These are phyloP conservation scores for Ochropleura plecta DNA, from an alignment of 2,888 invertebrate genomes.

Conservation along the genomic window DNA sequence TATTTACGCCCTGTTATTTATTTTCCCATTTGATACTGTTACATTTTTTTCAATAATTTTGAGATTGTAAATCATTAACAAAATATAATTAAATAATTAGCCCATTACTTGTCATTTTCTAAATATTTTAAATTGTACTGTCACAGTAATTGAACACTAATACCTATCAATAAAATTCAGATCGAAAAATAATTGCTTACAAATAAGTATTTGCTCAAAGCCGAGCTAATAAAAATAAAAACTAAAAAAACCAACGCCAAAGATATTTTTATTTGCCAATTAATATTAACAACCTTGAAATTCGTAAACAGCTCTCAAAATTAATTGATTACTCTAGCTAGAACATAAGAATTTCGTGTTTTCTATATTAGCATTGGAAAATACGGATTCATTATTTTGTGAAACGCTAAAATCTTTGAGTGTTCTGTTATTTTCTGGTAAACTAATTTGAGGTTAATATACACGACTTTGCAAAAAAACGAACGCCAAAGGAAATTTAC, in stretches of 20 bases:
- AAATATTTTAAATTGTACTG: background rate
- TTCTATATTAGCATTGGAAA: constrained; percentile 28
- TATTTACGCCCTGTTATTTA: no score
- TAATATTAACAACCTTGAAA: constrained; percentile 69
- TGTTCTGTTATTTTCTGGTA: constrained; percentile 20
- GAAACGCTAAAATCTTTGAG: constrained; percentile 6
- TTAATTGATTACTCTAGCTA: constrained; percentile 7
- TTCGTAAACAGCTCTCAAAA: constrained; percentile 70
- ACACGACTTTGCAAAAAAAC: no score
- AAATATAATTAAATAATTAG: no score
- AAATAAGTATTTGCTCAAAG: background rate
- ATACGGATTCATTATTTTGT: constrained; percentile 6
- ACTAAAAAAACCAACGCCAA: background rate
- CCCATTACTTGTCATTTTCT: no score
- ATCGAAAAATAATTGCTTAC: background rate
- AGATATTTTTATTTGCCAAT: constrained; percentile 2
- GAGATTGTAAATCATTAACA: background rate
- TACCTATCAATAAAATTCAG: background rate
- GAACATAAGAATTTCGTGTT: background rate
- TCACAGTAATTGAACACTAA: background rate
- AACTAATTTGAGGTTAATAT: background rate
- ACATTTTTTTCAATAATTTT: background rate
- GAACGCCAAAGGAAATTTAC: no score
- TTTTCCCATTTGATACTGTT: background rate
- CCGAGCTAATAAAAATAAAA: background rate